These are phyloP conservation scores for Accipiter cooperii DNA, from an alignment of 2,113 vertebrate genomes.

Conservation along the genomic window DNA sequence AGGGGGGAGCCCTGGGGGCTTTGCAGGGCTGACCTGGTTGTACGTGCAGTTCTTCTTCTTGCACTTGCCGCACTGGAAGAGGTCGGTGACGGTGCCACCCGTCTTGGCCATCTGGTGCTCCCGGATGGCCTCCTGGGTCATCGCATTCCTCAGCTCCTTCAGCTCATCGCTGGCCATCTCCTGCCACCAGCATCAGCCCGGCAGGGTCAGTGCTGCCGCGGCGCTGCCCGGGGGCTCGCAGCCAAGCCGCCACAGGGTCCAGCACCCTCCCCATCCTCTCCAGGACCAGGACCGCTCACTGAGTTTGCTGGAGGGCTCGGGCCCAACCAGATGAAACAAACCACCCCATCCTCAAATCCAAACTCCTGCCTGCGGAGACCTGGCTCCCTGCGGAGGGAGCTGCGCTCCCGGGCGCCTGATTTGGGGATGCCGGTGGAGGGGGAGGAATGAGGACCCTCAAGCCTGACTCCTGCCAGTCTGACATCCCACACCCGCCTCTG, in stretches of 20 bases:
- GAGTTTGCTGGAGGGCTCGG: background rate
- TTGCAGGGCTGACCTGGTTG: conserved; percentile 74
- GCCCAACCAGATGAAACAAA: background rate
- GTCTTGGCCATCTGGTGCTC: conserved; percentile 99
- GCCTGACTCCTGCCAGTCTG: background rate
- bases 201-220: background rate
- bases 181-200: conserved; percentile 37
- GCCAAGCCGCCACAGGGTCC: background rate
- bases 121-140: conserved; percentile 95
- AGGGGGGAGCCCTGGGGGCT: fast-evolving
- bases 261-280: background rate
- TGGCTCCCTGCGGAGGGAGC: background rate
- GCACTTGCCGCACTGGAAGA: conserved; percentile 95
- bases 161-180: conserved; percentile 98
- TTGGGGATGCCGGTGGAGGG: background rate
- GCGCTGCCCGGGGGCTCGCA: background rate
- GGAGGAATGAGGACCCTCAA: background rate
- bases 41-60: conserved; percentile 97
- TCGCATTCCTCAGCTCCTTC: conserved; percentile 85
- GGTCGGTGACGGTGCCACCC: conserved; percentile 86
- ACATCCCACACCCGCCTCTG: background rate
- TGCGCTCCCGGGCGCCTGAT: background rate
- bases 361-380: background rate
- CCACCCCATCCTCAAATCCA: background rate
- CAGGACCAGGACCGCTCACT: background rate